A percentile compares a stretch with the other conserved stretches of the same genome.
Conservation (phyloP, 2,888 invertebrate genomes). For the Linhomoeus sp. region DNA sequence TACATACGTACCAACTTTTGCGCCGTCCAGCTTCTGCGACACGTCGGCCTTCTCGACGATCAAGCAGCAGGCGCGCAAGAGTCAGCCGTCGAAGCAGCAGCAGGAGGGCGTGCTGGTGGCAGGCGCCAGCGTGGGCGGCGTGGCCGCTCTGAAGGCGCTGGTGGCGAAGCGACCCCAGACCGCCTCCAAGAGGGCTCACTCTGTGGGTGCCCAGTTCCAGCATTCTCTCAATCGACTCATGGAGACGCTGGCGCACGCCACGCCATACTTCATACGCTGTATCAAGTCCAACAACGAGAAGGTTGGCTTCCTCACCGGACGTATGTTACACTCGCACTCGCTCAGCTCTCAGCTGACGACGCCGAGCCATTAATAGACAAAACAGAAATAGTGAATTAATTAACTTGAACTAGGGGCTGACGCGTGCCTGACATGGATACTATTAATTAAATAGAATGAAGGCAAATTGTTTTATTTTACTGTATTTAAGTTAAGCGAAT, state of each 20-base stretch:
- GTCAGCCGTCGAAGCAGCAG: constrained; percentile 8
- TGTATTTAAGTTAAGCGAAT: too few species aligned
- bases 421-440: too few species aligned
- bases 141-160: constrained; percentile 72
- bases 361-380: too few species aligned
- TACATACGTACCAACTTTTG: too few species aligned
- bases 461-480: too few species aligned
- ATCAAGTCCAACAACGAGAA: constrained; percentile 88
- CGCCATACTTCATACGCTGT: constrained; percentile 67
- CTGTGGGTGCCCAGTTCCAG: constrained; percentile 75
- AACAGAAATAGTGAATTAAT: too few species aligned
- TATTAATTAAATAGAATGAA: too few species aligned
- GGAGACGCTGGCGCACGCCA: constrained; percentile 74
- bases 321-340: too few species aligned
- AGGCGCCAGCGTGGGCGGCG: constrained; percentile 50
- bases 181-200: constrained; percentile 41
- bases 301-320: constrained; percentile 33
- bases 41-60: constrained; percentile 25
- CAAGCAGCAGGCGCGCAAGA: constrained; percentile 13
- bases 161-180: constrained; percentile 41
- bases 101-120: not conserved
- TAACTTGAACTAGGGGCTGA: too few species aligned
- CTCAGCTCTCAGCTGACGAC: too few species aligned
- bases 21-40: constrained; percentile 22
- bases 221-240: constrained; percentile 72